Evolutionary conservation across 2,888 invertebrate species (phyloP), one percentile per base, ranked within the genome.

Genomic region (Trissolcus japonicus): DNA sequence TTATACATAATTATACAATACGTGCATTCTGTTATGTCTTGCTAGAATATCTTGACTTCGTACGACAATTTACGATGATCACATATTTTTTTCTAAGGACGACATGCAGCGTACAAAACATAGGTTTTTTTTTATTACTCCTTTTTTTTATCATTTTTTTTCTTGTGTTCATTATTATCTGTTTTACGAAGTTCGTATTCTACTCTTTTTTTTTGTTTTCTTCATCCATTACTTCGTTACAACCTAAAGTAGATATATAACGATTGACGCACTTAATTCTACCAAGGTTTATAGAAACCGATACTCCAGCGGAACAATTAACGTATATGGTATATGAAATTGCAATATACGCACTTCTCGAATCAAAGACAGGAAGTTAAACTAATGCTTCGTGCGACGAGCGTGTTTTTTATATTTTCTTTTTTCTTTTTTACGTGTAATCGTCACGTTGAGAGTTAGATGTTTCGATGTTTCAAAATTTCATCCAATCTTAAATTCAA

Each of bases 81-180:
- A 82, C 81, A 81, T 83, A 82, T 75, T 84, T 80, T 6, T 29
- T 80, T 79, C 83, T 85, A 86, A 80, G 78, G 84, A 86, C 85
- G 84, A 88, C 86, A 88, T 86, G 84, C 85, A 86, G 87, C 88
- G 88, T 88, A 88, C 86, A 88, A 88, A 88, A 88, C 87, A 88
- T 87, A 88, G 77, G 1, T 19, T 84, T 77, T 83, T 59, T 78
- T 85, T 82, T 85, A 82, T 82, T 80, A 80, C 79, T 84, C 80
- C 82, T 80, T 78, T 80, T 68, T 55, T 75, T 73, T 78, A n/a
- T 77, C 16, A 50, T 17, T 17, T 80, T 66, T n/a, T 35, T 35
- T 25, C 67, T 80, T 80, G 46, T 81, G 57, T 53, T 76, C 63
- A 78, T 79, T 78, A 65, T 79, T 77, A 79, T 78, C 76, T 80